phyloP scores from a whole-genome alignment of 2,113 vertebrate species.

The Neolamprologus ventralis region DNA sequence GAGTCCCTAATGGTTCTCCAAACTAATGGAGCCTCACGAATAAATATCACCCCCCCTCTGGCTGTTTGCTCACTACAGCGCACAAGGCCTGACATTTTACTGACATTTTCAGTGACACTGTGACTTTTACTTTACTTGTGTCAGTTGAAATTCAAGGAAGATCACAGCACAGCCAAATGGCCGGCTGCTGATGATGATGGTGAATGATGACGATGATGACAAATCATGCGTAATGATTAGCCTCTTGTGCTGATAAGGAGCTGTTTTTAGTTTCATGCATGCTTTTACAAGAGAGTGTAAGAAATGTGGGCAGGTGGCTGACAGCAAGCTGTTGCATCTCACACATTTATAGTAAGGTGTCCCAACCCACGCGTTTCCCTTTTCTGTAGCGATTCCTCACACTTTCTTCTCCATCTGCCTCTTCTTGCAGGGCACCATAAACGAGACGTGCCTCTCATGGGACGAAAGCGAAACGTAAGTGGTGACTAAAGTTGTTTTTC shows the following conservation, averaged over 20 bases:
- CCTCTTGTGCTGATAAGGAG: not conserved
- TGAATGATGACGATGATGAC: not conserved
- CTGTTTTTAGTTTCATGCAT: slow-evolving; percentile 21
- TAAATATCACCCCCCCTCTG: slow-evolving; percentile 6
- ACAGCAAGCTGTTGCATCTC: slow-evolving; percentile 47
- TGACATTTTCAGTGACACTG: slow-evolving; percentile 59
- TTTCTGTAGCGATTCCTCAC: slow-evolving; percentile 24
- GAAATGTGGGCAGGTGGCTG: slow-evolving; percentile 26
- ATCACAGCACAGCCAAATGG: slow-evolving; percentile 14
- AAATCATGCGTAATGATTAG: slow-evolving; percentile 19
- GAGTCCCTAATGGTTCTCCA: slow-evolving; percentile 62
- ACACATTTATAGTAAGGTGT: slow-evolving; percentile 11
- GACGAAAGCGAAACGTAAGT: slow-evolving; percentile 90
- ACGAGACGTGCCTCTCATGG: slow-evolving; percentile 97
- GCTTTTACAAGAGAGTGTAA: not conserved
- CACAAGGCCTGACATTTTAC: slow-evolving; percentile 55
- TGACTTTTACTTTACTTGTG: slow-evolving; percentile 36
- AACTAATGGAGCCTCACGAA: slow-evolving; percentile 4
- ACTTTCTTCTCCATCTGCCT: slow-evolving; percentile 25
- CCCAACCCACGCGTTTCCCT: slow-evolving; percentile 3
- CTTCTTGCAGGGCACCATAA: slow-evolving; percentile 82
- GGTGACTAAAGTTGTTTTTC: slow-evolving; percentile 3
- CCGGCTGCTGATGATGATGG: not conserved
- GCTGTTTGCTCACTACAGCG: slow-evolving; percentile 28
- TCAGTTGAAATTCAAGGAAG: not conserved